These are phyloP conservation scores for Pristionchus arcanus DNA, from an alignment of 2,888 invertebrate genomes.

Conservation along the genomic window DNA sequence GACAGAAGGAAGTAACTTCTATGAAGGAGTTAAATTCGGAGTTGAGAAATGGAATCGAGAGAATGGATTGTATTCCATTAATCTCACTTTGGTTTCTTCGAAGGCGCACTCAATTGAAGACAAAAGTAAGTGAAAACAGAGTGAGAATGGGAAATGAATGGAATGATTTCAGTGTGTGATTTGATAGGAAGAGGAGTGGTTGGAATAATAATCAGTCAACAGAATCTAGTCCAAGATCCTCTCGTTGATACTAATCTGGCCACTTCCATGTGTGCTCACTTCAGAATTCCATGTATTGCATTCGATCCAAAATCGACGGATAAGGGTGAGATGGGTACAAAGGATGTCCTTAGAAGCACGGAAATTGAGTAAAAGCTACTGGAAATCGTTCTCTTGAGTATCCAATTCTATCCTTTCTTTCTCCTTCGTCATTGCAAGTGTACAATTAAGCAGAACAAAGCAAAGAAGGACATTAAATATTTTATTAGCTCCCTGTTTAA, in stretches of 20 bases:
- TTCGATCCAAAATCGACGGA: not conserved
- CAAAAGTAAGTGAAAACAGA: constrained; percentile 47
- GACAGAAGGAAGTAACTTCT: constrained; percentile 33
- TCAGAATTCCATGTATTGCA: constrained; percentile 46
- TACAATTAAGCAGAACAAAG: not conserved
- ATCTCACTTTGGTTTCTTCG: constrained; percentile 26
- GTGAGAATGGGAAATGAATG: constrained; percentile 15
- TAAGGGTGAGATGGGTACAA: not conserved
- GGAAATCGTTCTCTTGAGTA: not conserved
- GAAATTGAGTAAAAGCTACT: not conserved
- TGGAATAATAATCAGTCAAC: constrained; percentile 71
- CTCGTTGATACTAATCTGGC: constrained; percentile 63
- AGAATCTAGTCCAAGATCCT: constrained; percentile 54
- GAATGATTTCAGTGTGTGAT: constrained; percentile 72
- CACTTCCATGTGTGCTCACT: constrained; percentile 48
- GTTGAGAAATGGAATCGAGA: constrained; percentile 52
- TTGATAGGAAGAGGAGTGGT: constrained; percentile 74
- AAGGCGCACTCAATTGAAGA: constrained; percentile 39
- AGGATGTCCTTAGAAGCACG: not conserved
- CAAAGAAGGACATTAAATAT: not conserved
- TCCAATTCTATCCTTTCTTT: not conserved
- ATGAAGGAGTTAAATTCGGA: constrained; percentile 32
- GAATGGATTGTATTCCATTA: constrained; percentile 33
- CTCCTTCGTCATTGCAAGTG: not conserved
- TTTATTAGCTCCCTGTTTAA: not conserved